phyloP scores from a whole-genome alignment of 2,797 vertebrate genomes.

The Phrynocephalus forsythii region DNA sequence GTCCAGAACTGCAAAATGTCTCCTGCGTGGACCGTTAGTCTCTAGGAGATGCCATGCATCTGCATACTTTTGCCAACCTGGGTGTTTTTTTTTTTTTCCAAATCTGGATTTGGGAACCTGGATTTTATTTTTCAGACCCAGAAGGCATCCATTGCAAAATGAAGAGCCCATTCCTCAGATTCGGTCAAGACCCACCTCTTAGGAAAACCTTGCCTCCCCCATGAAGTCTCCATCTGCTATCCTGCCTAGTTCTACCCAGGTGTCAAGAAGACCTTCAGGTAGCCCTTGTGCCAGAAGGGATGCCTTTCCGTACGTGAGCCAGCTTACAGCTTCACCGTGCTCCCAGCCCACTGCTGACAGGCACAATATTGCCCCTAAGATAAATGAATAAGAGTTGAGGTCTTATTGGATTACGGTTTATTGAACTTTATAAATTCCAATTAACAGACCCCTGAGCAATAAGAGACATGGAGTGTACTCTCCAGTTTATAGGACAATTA shows the following conservation, averaged over 20 bases:
- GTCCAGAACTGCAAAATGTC: too few species aligned
- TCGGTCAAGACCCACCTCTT: not conserved
- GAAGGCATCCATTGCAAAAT: too few species aligned
- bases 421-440: constrained; percentile 88
- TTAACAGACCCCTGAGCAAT: constrained; percentile 84
- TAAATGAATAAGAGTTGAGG: constrained; percentile 84
- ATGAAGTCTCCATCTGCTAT: too few species aligned
- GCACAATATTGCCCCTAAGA: constrained; percentile 82
- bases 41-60: too few species aligned
- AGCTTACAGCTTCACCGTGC: constrained; percentile 52
- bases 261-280: not conserved
- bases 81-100: too few species aligned
- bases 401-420: constrained; percentile 86
- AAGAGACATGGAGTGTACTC: constrained; percentile 77
- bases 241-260: not conserved
- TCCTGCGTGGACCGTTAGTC: too few species aligned
- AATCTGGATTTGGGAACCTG: too few species aligned
- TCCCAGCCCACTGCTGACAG: constrained; percentile 64
- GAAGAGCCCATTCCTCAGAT: not conserved
- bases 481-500: constrained; percentile 82
- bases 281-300: constrained; percentile 21
- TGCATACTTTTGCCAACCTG: too few species aligned
- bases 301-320: constrained; percentile 34
- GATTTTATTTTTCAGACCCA: too few species aligned
- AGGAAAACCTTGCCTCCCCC: not conserved